Evolutionary conservation across 2,888 invertebrate species (phyloP).

Genomic region (Zeuzera pyrina): DNA sequence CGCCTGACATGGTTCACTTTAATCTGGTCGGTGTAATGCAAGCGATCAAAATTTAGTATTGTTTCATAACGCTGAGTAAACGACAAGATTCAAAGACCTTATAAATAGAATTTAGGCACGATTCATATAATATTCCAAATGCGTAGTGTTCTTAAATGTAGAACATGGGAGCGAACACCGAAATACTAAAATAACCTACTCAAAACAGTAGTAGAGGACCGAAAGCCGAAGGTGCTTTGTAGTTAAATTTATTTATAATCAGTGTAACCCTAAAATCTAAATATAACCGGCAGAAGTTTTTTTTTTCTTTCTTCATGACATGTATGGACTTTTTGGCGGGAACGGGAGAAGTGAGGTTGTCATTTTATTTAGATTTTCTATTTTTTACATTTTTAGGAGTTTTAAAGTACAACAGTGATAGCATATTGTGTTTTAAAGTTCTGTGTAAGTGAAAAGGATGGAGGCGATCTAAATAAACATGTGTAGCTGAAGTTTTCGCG

Average conservation of each 20-base stretch:
- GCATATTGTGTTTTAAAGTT: too few relatives aligned
- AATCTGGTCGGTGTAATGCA: constrained; percentile 52
- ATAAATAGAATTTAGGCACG: constrained; percentile 24
- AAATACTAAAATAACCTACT: constrained; percentile 67
- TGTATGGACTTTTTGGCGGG: too few relatives aligned
- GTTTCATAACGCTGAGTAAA: constrained; percentile 70
- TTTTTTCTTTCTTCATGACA: too few relatives aligned
- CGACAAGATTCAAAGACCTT: constrained; percentile 45
- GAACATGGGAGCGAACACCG: constrained; percentile 47
- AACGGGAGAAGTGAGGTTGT: too few relatives aligned
- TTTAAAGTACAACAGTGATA: too few relatives aligned
- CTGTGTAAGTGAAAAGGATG: too few relatives aligned
- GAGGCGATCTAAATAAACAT: too few relatives aligned
- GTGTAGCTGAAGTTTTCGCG: too few relatives aligned
- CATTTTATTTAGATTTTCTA: too few relatives aligned
- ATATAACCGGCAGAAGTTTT: constrained; percentile 70
- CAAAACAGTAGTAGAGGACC: constrained; percentile 32
- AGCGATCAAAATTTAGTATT: constrained; percentile 54
- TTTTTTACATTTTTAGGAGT: too few relatives aligned
- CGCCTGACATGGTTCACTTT: constrained; percentile 83
- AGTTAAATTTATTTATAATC: constrained; percentile 66
- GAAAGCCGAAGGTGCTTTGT: constrained; percentile 43
- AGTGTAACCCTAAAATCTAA: constrained; percentile 71
- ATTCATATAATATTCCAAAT: constrained; percentile 43
- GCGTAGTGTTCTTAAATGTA: constrained; percentile 56